These are phyloP conservation scores for Rhadina sibilatrix DNA, from an alignment of 2,113 vertebrate species.

Conservation along the genomic window DNA sequence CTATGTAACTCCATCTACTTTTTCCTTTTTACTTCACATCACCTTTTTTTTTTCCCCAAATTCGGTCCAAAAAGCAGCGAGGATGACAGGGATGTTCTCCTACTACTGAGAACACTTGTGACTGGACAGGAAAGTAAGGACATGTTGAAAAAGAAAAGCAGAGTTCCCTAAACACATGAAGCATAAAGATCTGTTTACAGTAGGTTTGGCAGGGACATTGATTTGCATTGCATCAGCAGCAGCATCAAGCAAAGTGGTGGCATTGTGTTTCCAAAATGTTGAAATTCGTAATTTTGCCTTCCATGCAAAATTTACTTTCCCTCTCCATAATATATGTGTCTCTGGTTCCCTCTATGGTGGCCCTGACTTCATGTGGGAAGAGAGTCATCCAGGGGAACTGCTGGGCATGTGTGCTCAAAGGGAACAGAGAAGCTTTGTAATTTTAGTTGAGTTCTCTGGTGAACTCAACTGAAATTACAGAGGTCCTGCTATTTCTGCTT, in stretches of 20 bases:
- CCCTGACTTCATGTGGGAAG: not conserved
- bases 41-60: not conserved
- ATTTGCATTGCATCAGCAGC: not conserved
- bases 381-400: not conserved
- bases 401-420: not conserved
- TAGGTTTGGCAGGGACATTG: not conserved
- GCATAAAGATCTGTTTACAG: not conserved
- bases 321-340: not conserved
- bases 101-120: not conserved
- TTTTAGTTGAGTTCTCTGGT: not conserved
- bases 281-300: not conserved
- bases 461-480: not conserved
- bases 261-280: not conserved
- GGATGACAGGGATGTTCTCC: not conserved
- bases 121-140: not conserved
- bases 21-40: not conserved
- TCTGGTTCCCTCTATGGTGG: not conserved
- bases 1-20: not conserved
- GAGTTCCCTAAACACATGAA: accelerated
- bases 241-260: not conserved
- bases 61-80: not conserved
- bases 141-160: not conserved
- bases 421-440: not conserved
- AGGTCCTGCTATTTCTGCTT: not conserved
- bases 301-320: not conserved